phyloP scores from a whole-genome alignment of 1,140 invertebrate genomes.

The Dendroctonus valens region DNA sequence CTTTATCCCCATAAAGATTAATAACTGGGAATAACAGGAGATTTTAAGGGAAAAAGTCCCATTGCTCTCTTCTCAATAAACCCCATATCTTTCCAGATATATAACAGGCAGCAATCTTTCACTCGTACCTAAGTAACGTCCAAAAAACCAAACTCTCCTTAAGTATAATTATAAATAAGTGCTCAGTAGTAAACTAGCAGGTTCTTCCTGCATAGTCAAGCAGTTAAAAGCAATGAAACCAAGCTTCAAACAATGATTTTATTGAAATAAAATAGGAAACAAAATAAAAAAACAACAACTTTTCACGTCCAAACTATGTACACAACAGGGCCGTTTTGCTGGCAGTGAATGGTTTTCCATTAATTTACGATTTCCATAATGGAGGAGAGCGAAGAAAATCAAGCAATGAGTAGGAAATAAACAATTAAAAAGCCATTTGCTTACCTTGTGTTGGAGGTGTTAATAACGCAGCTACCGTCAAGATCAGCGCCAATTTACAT shows the following conservation, averaged over 20 bases:
- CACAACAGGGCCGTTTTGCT: conserved; percentile 1
- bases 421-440: conserved; percentile 40
- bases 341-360: background rate
- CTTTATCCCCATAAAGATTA: no score
- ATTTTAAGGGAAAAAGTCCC: no score
- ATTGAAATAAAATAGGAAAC: background rate
- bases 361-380: conserved; percentile 7
- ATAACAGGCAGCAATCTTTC: no score
- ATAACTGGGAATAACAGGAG: no score
- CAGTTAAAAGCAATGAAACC: background rate
- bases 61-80: no score
- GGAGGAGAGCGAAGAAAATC: conserved; percentile 14
- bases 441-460: conserved; percentile 41
- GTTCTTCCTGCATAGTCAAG: no score
- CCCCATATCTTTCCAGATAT: no score
- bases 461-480: conserved; percentile 41
- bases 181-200: no score
- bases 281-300: background rate
- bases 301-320: conserved; percentile 1
- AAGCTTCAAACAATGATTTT: background rate
- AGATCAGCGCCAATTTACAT: conserved; percentile 36
- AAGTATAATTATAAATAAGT: no score
- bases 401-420: conserved; percentile 25
- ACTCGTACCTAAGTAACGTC: no score
- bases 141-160: no score